Evolutionary conservation across 2,797 vertebrate species (phyloP), one percentile per base, ranked within the genome.

Genomic region (Acanthis flammea): DNA sequence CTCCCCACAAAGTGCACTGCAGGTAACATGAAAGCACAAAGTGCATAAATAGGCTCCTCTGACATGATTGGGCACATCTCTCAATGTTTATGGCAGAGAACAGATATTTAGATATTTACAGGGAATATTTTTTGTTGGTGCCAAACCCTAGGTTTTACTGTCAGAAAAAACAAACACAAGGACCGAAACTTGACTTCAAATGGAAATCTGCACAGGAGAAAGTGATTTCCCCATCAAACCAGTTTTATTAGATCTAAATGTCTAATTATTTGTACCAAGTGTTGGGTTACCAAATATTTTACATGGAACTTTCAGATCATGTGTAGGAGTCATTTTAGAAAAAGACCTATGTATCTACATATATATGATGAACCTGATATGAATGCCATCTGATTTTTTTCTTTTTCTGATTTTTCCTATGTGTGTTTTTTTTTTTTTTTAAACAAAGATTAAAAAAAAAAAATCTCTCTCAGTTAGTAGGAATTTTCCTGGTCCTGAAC

Each of bases 231-330:
- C 96, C 97, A 97, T 96, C 97, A 95, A 97, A 97, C 97, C 95
- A 94, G 96, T 97, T 98, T 97, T 97, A 97, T 97, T 97, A 96
- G 97, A 96, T 97, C 97, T 96, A 98, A 97, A 97, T 97, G 97
- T 93, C 97, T 98, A 88, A 96, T 96, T 97, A 97, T 98, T 97
- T 95, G 65, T 67, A 96, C 65, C 90, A 82, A 94, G 90, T 75
- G 73, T 70, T 93, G 84, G 90, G 87, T 96, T 96, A 95, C 96
- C 96, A 96, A 96, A 94, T 86, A 88, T 95, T 97, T 96, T 94
- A 91, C 79, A 84, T 87, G 86, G 92, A 96, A 95, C 95, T 97
- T 97, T 93, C 94, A 94, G 80, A 97, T 91, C 30, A 55, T 79
- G 95, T 91, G 96, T 97, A 93, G 97, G 97, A 96, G 97, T 97